Conservation (phyloP, 2,113 vertebrate species). For the Brachionichthys hirsutus region DNA sequence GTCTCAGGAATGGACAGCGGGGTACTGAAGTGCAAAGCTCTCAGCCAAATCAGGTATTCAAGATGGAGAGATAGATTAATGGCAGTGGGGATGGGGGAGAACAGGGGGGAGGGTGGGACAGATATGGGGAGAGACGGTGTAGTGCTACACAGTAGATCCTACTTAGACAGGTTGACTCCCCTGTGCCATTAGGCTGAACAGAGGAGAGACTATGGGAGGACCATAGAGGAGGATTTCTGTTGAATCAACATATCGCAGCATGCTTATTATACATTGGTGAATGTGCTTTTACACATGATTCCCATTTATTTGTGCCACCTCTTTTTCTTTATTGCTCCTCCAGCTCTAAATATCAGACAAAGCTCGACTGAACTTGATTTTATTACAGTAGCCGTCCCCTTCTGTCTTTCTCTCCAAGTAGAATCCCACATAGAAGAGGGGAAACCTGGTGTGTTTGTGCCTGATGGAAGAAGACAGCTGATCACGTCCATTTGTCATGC, state of each 20-base stretch:
- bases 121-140: conserved; percentile 49
- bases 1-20: conserved; percentile 41
- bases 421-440: conserved; percentile 62
- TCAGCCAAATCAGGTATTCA: conserved; percentile 69
- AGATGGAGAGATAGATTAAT: conserved; percentile 67
- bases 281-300: conserved; percentile 11
- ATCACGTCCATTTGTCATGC: conserved; percentile 82
- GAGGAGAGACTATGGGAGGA: conserved; percentile 41
- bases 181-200: conserved; percentile 59
- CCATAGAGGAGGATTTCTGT: conserved; percentile 29
- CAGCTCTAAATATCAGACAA: conserved; percentile 34
- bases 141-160: conserved; percentile 62
- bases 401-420: conserved; percentile 58
- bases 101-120: conserved; percentile 35
- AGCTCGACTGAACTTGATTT: conserved; percentile 49
- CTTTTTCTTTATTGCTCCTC: not conserved
- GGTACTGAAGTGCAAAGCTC: conserved; percentile 63
- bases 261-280: conserved; percentile 8
- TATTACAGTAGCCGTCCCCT: conserved; percentile 55
- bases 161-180: conserved; percentile 70
- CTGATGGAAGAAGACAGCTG: conserved; percentile 77
- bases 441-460: conserved; percentile 75
- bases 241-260: conserved; percentile 36
- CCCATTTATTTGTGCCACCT: not conserved
- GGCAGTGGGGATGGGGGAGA: conserved; percentile 43